Percentiles rank a stretch among this genome's conserved stretches.
Evolutionary conservation across 2,113 vertebrate genomes (phyloP).

Genomic region (Columba janthina): DNA sequence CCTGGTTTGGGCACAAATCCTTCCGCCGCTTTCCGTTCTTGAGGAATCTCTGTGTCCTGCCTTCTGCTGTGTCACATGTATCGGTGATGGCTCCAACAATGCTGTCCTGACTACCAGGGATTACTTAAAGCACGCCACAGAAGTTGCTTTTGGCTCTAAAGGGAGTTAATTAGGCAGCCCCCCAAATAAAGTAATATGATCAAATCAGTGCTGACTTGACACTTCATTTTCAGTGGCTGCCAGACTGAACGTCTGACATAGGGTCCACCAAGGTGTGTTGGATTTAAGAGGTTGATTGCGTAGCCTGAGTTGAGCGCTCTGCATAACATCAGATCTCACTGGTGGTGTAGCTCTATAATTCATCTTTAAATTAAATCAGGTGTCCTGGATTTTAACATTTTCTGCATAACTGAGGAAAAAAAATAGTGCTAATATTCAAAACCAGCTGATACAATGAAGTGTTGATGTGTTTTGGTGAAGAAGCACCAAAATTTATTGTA

Average conservation of each 20-base stretch:
- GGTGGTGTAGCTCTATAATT: background rate
- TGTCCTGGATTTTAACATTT: background rate
- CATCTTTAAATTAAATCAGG: background rate
- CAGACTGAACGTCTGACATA: background rate
- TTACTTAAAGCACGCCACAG: background rate
- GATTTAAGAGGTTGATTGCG: background rate
- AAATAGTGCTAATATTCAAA: background rate
- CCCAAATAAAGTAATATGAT: background rate
- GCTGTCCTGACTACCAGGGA: background rate
- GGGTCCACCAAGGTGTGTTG: background rate
- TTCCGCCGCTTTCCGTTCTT: background rate
- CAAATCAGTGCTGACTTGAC: background rate
- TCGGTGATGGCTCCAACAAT: background rate
- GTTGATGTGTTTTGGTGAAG: background rate
- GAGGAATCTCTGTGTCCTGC: background rate
- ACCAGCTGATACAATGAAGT: background rate
- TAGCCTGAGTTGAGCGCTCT: rapidly evolving
- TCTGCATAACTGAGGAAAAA: background rate
- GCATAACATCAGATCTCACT: background rate
- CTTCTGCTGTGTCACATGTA: background rate
- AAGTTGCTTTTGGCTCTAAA: background rate
- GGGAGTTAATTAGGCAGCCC: background rate
- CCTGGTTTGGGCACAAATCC: background rate
- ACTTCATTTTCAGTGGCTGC: background rate
- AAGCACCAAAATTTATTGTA: background rate